Evolutionary conservation across 1,140 invertebrate genomes (phyloP), one percentile per base, ranked within the genome.

Genomic region (Microplitis mediator): DNA sequence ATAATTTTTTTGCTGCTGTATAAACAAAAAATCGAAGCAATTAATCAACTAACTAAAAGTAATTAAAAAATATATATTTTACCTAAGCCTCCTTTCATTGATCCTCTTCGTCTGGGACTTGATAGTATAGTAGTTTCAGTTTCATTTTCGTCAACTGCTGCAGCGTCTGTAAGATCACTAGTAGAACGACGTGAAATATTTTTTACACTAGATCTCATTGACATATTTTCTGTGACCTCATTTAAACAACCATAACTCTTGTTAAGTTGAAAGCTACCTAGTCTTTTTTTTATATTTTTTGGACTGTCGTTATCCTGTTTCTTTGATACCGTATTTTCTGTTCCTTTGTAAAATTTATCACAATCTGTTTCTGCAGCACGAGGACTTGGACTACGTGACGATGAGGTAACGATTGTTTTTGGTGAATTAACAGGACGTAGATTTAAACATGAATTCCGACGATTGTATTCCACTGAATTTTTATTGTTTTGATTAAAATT

Each of bases 151-250:
- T 74, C 64, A 63, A 16, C 34, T 32, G 56, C 58, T 4, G 35
- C 56, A 5, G 68, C 88, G 36, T 93, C 91, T 1, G 92, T 93
- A 52, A 93, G 85, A 84, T 93, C 92, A 54, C 92, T 93, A 11
- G 92, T 93, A 0, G 92, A 93, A 76, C 91, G 92, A 35, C 92
- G 79, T 2, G 73, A 63, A 80, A 74, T 45, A 82, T 81, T 70
- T 80, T 14, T 79, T 78, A 14, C 51, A 63, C 66, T 64, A n/a
- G 64, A 52, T 31, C 23, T 80, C 0, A 4, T 72, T 69, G 8
- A 64, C 68, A 5, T 60, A 67, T 14, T 65, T 0, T 71, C 62
- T 0, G 61, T 56, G 5, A 72, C 54, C 11, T 86, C 78, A 34
- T 79, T 79, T 11, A 84, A 60, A 35, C 80, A 85, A 3, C 82